Evolutionary conservation across 2,888 invertebrate species (phyloP).

Genomic region (Cheilosia impressa): DNA sequence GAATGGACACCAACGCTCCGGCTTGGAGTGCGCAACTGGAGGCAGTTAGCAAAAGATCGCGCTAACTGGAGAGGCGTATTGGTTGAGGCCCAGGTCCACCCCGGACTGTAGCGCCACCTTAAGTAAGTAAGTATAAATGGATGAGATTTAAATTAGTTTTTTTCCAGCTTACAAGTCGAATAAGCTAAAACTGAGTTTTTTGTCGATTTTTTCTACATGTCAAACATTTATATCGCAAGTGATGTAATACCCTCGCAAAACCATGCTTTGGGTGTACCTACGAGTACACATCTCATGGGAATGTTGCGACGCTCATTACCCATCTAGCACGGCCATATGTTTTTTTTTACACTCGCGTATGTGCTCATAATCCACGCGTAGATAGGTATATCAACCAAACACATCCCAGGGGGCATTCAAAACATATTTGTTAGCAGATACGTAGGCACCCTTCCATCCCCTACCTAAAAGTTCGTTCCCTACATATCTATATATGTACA

Average conservation of each 20-base stretch:
- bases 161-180: no score
- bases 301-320: not conserved
- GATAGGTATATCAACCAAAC: slow-evolving; percentile 26
- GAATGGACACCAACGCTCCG: no score
- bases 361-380: slow-evolving; percentile 4
- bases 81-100: no score
- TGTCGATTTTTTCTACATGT: not conserved
- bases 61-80: no score
- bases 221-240: not conserved
- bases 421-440: slow-evolving; percentile 7
- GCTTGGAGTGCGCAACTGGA: no score
- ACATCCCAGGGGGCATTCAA: slow-evolving; percentile 45
- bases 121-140: no score
- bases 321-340: not conserved
- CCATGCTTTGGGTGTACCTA: not conserved
- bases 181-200: not conserved
- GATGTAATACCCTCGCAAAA: slow-evolving; percentile 3
- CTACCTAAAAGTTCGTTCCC: not conserved
- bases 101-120: no score
- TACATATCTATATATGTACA: not conserved
- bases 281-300: not conserved
- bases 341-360: not conserved
- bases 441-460: not conserved
- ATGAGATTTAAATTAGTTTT: no score
- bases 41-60: no score